Base-by-base conservation (phyloP, 2,797 vertebrate species). In the Anguilla megastoma region DNA sequence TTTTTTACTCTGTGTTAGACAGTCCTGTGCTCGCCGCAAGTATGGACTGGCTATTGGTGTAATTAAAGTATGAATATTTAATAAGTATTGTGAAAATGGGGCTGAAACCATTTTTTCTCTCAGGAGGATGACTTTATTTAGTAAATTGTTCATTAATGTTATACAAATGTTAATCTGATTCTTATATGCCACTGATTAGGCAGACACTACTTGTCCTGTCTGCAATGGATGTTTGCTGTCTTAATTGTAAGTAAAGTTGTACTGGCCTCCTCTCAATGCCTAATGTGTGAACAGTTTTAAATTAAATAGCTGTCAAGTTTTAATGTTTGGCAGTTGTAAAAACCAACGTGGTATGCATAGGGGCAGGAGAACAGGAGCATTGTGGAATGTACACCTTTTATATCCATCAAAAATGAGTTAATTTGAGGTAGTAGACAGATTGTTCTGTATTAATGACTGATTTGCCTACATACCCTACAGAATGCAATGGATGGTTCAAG, bases 71-170 rank as follows among this genome's bases (percentile, higher is more conserved):
- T 58, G 14, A 87, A 85, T 79, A 66, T 82, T 60, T 89, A 79
- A 87, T 63, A 45, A 80, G 18, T 69, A 50, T 66, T 86, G 87
- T 87, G 14, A 27, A 89, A 87, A 85, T 30, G 36, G 69, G 69
- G 30, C 74, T 52, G 58, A 86, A 87, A 79, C 84, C 74, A 36
- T 33, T 58, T 79, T 87, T 87, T 83, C 84, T 36, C 86, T 86
- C 86, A 85, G 85, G 87, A 95, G 95, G 94, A 95, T 93, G 86
- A 90, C 92, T 12, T 50, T 33, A 24, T 45, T 85, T 24, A 45
- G 48, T 76, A 69, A 63, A 74, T 66, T 84, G 79, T 87, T 84
- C 4, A 66, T 66, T 71, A 71, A 79, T 79, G 36, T 36, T 74
- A 30, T 74, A 74, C 18, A 79, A 79, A 79, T 16, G 30, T 16